Base-by-base conservation (phyloP, 2,888 invertebrate species). In the Malacosoma neustria region DNA sequence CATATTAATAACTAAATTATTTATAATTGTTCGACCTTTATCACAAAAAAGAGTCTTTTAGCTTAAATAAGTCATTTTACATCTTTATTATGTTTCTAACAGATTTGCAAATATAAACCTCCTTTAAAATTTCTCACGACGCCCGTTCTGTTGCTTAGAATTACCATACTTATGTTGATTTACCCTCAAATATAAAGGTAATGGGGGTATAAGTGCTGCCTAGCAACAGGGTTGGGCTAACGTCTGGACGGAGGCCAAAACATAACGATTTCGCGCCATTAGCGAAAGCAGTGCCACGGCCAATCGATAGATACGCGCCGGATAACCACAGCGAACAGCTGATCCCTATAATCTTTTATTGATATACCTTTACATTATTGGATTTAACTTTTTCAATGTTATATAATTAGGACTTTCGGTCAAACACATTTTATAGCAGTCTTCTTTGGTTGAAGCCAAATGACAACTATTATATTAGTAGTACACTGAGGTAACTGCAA, bases 171-270 rank as follows among this genome's bases (percentile, higher is more conserved):
- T n/a, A n/a, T n/a, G n/a, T n/a, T n/a, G n/a, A n/a, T n/a, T n/a
- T n/a, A n/a, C n/a, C n/a, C n/a, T n/a, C n/a, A n/a, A n/a, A n/a
- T n/a, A n/a, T n/a, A n/a, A n/a, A n/a, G n/a, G n/a, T n/a, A n/a
- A n/a, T n/a, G n/a, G n/a, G n/a, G n/a, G n/a, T 22, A 3, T 4
- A 22, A 9, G 36, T 45, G 50, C 46, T 54, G 49, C 70, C 58
- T 68, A 61, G 68, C 58, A 68, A 68, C 70, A 61, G 51, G 53
- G 54, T 59, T 47, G 58, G 57, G 58, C 54, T 62, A 49, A 59
- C 58, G 45, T 41, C 68, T 81, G 77, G 77, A 69, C 43, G 42
- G 41, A 46, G 60, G 80, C 80, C 81, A 81, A 79, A 70, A 69
- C 63, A 69, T 67, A 66, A 49, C 51, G 48, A 57, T 50, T 61